phyloP scores from a whole-genome alignment of 2,113 vertebrate species.

The Origma solitaria region DNA sequence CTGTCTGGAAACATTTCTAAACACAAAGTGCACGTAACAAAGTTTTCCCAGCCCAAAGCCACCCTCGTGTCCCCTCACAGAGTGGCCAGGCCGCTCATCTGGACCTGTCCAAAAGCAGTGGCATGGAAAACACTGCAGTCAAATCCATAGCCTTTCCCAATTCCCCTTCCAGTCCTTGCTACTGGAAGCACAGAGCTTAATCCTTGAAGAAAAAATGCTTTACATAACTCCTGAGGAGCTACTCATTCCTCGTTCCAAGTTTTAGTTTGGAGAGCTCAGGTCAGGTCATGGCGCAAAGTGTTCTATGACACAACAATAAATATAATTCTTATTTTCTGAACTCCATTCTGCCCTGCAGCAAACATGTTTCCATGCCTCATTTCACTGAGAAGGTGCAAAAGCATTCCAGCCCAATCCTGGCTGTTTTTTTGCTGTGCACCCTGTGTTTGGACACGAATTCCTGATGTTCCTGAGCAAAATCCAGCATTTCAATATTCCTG shows the following conservation, averaged over 20 bases:
- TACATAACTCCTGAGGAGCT: neutral
- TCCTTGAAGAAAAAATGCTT: neutral
- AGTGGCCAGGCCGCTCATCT: neutral
- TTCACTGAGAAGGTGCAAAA: neutral
- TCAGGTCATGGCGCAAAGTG: neutral
- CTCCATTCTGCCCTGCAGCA: neutral
- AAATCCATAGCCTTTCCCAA: neutral
- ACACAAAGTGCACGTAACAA: neutral
- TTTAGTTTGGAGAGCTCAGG: neutral
- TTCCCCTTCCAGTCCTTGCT: neutral
- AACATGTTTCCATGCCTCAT: neutral
- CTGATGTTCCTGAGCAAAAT: neutral
- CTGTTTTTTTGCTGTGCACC: neutral
- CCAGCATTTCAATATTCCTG: neutral
- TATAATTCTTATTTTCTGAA: neutral
- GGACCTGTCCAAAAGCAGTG: neutral
- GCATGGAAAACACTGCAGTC: neutral
- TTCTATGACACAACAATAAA: neutral
- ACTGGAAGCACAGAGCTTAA: neutral
- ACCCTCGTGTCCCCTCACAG: neutral
- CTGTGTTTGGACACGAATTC: neutral
- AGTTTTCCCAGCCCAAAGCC: neutral
- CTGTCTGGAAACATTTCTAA: neutral
- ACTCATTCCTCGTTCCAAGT: neutral
- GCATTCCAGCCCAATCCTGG: neutral